Evolutionary conservation across 2,113 vertebrate species (phyloP).

Genomic region (Corythoichthys intestinalis): DNA sequence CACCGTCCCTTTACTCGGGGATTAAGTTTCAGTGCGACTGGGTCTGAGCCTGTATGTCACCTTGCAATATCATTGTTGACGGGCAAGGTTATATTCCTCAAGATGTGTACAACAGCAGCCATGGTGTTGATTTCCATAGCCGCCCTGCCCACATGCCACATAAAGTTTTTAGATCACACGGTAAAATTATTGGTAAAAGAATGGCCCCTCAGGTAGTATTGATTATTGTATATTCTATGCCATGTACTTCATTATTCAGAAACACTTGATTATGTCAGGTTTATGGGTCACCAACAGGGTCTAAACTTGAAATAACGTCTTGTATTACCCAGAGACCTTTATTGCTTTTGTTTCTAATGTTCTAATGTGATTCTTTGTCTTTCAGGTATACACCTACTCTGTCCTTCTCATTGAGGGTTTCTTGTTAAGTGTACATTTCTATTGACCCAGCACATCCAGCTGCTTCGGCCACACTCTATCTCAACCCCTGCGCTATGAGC

Average conservation of each 20-base stretch:
- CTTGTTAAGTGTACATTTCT: conserved; percentile 13
- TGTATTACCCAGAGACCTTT: background rate
- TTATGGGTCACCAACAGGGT: conserved; percentile 16
- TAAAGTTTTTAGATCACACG: background rate
- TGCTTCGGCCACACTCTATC: conserved; percentile 32
- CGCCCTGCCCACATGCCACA: background rate
- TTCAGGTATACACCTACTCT: conserved; percentile 40
- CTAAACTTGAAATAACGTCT: conserved; percentile 12
- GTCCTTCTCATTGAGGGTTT: conserved; percentile 19
- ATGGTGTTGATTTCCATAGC: background rate
- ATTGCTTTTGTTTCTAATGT: conserved; percentile 8
- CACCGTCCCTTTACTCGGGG: conserved; percentile 52
- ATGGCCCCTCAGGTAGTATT: conserved; percentile 13
- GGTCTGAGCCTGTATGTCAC: conserved; percentile 38
- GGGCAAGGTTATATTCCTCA: conserved; percentile 22
- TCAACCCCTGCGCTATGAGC: conserved; percentile 80
- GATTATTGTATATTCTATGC: conserved; percentile 2
- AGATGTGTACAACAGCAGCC: conserved; percentile 4
- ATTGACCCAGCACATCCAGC: conserved; percentile 36
- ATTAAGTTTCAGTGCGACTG: conserved; percentile 56
- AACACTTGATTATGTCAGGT: conserved; percentile 22
- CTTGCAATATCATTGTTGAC: conserved; percentile 46
- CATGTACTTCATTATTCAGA: conserved; percentile 13
- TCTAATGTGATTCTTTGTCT: conserved; percentile 29
- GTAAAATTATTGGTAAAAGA: background rate